A percentile compares a stretch with the other conserved stretches of the same genome.
phyloP scores from a whole-genome alignment of 2,113 vertebrate species.

The Elaphurus davidianus region DNA sequence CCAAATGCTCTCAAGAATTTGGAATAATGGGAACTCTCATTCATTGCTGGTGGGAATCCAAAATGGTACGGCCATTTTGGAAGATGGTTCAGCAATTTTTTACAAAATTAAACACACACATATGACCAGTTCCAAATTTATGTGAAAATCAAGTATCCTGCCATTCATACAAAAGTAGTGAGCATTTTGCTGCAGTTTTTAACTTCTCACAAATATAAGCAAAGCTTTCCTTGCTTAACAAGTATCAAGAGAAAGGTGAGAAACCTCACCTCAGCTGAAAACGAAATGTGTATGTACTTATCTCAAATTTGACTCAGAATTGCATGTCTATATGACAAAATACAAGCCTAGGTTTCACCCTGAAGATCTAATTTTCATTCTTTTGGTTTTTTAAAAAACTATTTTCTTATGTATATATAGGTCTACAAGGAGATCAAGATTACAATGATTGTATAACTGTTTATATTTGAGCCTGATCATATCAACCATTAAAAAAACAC shows the following conservation, averaged over 20 bases:
- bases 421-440: neutral
- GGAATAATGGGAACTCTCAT: neutral
- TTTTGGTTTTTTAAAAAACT: neutral
- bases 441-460: neutral
- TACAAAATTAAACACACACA: neutral
- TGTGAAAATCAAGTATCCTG: neutral
- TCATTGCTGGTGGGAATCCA: neutral
- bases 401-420: neutral
- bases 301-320: neutral
- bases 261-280: neutral
- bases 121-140: neutral
- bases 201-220: neutral
- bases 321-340: neutral
- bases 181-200: neutral
- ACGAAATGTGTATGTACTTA: neutral
- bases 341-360: neutral
- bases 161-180: neutral
- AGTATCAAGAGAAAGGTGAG: neutral
- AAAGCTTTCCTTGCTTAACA: neutral
- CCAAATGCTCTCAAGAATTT: neutral
- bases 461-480: neutral
- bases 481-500: neutral
- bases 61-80: neutral
- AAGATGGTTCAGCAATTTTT: neutral
- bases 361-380: constrained; percentile 9